Base-by-base conservation (phyloP, 1,140 invertebrate species). In the Drosophila micromelanica region DNA sequence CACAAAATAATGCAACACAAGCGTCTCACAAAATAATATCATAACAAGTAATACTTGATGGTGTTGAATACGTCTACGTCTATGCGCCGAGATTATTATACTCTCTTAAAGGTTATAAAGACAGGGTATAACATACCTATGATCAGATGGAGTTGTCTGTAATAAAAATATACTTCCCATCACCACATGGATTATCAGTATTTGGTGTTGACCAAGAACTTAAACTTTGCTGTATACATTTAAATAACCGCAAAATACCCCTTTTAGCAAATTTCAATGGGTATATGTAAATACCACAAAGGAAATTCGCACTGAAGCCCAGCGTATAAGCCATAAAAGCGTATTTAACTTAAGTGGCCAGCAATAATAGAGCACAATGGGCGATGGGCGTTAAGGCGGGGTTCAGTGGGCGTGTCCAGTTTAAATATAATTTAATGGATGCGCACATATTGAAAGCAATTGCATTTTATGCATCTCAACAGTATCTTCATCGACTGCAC, bases 311-410 rank as follows among this genome's bases (percentile, higher is more conserved):
- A 42, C 30, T 32, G 42, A 9, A 13, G 9, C 12, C 27, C 17
- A n/a, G 38, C 27, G 57, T 43, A 35, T 49, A 65, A 63, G 45
- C 56, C 62, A 86, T 86, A 78, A 87, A 86, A 79, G 48, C 74
- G 78, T 82, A 70, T 76, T 78, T 68, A 63, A 78, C 43, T 78
- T 78, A 87, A 86, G 82, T 87, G 81, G 59, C 82, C 69, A 37
- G 61, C 64, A 74, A 32, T 13, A 20, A 68, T 55, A 54, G 60
- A 69, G 65, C 40, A 59, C 60, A 74, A 68, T 52, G 57, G 45
- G 49, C 59, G 60, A 54, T 62, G 56, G 45, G 59, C 46, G 27
- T 15, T 54, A 6, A 20, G 8, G 23, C 13, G 17, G 8, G 3
- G 9, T 6, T 23, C 8, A 42, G 32, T 30, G 43, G 55, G 62